Conservation (phyloP, 2,888 invertebrate genomes). For the Molorchus minor region DNA sequence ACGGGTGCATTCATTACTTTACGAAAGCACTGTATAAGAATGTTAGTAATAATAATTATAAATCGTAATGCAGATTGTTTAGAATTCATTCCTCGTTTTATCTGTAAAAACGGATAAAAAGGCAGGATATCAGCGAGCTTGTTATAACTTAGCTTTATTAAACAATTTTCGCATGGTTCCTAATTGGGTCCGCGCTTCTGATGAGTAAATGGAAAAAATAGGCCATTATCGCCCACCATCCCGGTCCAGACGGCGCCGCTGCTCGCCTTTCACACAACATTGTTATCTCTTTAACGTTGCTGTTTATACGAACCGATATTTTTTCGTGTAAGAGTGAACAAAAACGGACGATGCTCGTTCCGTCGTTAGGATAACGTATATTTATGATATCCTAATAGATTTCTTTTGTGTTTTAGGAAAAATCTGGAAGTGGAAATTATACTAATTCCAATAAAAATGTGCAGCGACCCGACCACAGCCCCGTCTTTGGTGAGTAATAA, state of each 20-base stretch:
- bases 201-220: background rate
- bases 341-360: conserved; percentile 7
- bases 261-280: background rate
- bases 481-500: conserved; percentile 82
- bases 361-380: background rate
- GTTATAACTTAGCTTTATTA: too few species aligned
- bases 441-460: conserved; percentile 75
- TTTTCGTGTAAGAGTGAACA: conserved; percentile 11
- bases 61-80: too few species aligned
- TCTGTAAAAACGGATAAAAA: too few species aligned
- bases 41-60: too few species aligned
- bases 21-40: too few species aligned
- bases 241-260: background rate
- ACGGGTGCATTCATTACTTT: too few species aligned
- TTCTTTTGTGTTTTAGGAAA: conserved; percentile 75
- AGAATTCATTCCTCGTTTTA: too few species aligned
- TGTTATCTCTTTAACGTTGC: conserved; percentile 7
- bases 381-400: background rate
- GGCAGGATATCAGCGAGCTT: too few species aligned
- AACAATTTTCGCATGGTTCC: too few species aligned
- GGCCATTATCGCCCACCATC: background rate
- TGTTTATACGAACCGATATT: conserved; percentile 19
- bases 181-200: too few species aligned
- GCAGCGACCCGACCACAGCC: conserved; percentile 85
- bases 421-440: conserved; percentile 77